phyloP scores from a whole-genome alignment of 2,113 vertebrate genomes.

The Megatriorchis doriae region DNA sequence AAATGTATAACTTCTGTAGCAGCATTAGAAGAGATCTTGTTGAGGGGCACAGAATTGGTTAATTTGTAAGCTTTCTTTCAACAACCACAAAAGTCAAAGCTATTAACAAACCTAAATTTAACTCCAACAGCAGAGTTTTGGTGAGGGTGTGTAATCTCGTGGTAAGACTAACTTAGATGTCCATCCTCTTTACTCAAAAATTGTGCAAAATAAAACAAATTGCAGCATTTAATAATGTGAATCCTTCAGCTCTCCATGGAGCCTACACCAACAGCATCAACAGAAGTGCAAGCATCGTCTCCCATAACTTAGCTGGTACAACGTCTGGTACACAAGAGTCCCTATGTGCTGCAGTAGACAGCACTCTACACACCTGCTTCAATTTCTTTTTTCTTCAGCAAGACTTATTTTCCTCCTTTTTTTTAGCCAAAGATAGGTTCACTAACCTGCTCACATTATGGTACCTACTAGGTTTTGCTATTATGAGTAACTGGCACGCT shows the following conservation, averaged over 20 bases:
- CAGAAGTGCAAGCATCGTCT: not conserved
- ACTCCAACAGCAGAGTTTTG: not conserved
- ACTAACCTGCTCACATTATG: not conserved
- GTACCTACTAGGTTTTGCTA: not conserved
- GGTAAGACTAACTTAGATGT: not conserved
- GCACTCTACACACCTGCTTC: not conserved
- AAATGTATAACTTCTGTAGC: not conserved
- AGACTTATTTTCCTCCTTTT: not conserved
- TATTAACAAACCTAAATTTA: not conserved
- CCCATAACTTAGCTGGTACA: not conserved
- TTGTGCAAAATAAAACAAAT: not conserved
- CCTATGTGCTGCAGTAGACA: not conserved
- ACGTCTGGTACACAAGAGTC: not conserved
- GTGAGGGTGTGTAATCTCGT: not conserved
- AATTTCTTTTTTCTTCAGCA: not conserved
- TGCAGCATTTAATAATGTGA: not conserved
- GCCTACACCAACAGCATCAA: not conserved
- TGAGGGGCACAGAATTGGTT: not conserved
- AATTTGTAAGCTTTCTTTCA: not conserved
- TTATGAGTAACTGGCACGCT: not conserved
- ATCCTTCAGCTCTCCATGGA: not conserved
- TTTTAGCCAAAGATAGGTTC: not conserved
- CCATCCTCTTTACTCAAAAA: not conserved
- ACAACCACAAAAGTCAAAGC: not conserved
- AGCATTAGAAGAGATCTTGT: not conserved